Evolutionary conservation across 2,797 vertebrate species (phyloP), one percentile per base, ranked within the genome.

Genomic region (Fundulus diaphanus): DNA sequence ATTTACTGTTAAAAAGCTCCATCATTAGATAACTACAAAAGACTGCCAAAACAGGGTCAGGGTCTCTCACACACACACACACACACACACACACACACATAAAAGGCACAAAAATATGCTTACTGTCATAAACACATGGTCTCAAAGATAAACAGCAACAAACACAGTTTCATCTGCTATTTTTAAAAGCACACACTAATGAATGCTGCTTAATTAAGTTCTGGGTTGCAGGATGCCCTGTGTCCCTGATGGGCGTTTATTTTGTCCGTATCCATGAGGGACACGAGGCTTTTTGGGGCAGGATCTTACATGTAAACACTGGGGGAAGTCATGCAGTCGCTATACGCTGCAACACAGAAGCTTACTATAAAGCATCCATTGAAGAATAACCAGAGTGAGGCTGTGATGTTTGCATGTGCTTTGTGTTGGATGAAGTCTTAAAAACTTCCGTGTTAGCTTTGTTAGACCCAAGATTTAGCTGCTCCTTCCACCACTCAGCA

Each of bases 21-120:
- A 92, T 96, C 93, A 94, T 95, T 94, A 95, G 89, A 89, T 71
- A 82, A 87, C 88, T 93, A 94, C 91, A 92, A 93, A 94, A 94
- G 87, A 78, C 85, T 78, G 81, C 72, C 77, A 89, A 91, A 92
- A 93, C 85, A 81, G 85, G 92, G 92, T 94, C 89, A 93, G 77
- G 84, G 88, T 89, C 89, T 73, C 37, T 70, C n/a, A n/a, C n/a
- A n/a, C n/a, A n/a, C n/a, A n/a, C 52, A 74, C 77, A 80, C 42
- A 61, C 52, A 7, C 15, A 52, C 72, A 35, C 73, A 31, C 67
- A 29, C 51, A 71, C 35, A 57, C 37, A 61, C 51, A 68, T 57
- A 67, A 0, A 56, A 27, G 37, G 6, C 69, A 67, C 46, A 68
- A 51, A 70, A 1, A 56, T 22, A 56, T 48, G 2, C 59, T 27